These are phyloP conservation scores for Eupithecia exiguata DNA, from an alignment of 2,888 invertebrate species.

Conservation along the genomic window DNA sequence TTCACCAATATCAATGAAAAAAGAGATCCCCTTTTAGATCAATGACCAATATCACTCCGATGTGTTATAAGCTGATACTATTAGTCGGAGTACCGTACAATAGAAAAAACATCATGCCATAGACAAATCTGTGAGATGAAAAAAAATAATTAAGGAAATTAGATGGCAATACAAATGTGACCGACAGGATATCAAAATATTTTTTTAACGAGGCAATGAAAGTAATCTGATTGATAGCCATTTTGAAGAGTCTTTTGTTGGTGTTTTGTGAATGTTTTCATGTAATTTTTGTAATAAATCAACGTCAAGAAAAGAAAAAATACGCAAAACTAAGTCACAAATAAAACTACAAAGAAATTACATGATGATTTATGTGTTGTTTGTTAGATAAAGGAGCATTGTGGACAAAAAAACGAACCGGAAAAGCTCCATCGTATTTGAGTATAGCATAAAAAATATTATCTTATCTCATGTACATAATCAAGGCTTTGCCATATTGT, in stretches of 20 bases:
- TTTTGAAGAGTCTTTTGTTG: conserved; percentile 84
- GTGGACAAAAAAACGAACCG: conserved; percentile 74
- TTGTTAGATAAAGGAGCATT: conserved; percentile 72
- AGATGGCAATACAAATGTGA: conserved; percentile 78
- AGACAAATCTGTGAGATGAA: conserved; percentile 53
- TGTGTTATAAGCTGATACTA: too few species aligned
- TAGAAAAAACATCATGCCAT: conserved; percentile 48
- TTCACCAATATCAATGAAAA: too few species aligned
- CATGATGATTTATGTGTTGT: conserved; percentile 56
- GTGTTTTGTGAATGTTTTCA: conserved; percentile 85
- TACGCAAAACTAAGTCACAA: conserved; percentile 48
- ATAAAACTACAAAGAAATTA: conserved; percentile 49
- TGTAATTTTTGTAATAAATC: conserved; percentile 69
- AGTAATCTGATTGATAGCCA: conserved; percentile 79
- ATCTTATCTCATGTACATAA: conserved; percentile 20
- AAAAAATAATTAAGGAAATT: conserved; percentile 59
- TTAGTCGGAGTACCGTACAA: too few species aligned
- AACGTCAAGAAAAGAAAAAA: conserved; percentile 55
- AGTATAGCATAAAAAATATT: conserved; percentile 57
- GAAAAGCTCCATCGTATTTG: conserved; percentile 71
- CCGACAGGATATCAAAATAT: conserved; percentile 77
- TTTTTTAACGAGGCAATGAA: conserved; percentile 81
- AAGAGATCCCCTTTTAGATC: too few species aligned
- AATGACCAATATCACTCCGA: too few species aligned
- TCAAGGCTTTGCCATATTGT: conserved; percentile 28